Conservation (phyloP, 30 jellyfish, hydroid and myxozoan genomes). For the Chrysaora quinquecirrha region DNA sequence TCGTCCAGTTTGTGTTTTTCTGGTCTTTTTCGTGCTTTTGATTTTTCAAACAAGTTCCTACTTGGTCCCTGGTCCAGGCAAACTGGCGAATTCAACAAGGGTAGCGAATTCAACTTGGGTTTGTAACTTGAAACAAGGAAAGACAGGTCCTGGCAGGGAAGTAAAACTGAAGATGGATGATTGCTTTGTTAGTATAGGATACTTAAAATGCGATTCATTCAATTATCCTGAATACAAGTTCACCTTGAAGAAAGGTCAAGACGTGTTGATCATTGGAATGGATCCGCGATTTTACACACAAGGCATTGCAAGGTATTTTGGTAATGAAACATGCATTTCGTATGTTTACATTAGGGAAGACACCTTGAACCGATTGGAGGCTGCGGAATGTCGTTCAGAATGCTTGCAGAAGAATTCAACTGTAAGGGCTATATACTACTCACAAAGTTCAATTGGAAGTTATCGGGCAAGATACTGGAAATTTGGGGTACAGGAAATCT, state of each 20-base stretch:
- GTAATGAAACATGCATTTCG: constrained; percentile 18
- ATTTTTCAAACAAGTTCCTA: too few relatives aligned
- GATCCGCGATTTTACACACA: background rate
- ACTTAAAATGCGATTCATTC: background rate
- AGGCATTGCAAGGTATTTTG: background rate
- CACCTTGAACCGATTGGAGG: background rate
- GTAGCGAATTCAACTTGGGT: background rate
- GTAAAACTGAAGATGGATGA: background rate
- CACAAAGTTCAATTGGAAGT: background rate
- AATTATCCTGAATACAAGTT: background rate
- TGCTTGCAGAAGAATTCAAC: background rate
- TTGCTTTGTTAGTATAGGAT: background rate
- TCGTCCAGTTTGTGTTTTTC: too few relatives aligned
- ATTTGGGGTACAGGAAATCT: too few relatives aligned
- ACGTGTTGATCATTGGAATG: background rate
- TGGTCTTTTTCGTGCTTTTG: too few relatives aligned
- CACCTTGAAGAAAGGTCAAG: background rate
- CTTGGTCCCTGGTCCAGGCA: constrained; percentile 8
- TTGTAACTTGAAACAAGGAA: background rate
- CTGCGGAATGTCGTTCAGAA: background rate
- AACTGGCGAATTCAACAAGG: background rate
- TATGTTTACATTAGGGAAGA: background rate
- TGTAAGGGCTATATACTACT: background rate
- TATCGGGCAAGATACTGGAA: background rate
- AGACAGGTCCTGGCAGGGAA: background rate